Percentiles rank a stretch among this genome's conserved stretches.
phyloP scores from a whole-genome alignment of 2,888 invertebrate genomes.

The Lycocerus yunnanus region DNA sequence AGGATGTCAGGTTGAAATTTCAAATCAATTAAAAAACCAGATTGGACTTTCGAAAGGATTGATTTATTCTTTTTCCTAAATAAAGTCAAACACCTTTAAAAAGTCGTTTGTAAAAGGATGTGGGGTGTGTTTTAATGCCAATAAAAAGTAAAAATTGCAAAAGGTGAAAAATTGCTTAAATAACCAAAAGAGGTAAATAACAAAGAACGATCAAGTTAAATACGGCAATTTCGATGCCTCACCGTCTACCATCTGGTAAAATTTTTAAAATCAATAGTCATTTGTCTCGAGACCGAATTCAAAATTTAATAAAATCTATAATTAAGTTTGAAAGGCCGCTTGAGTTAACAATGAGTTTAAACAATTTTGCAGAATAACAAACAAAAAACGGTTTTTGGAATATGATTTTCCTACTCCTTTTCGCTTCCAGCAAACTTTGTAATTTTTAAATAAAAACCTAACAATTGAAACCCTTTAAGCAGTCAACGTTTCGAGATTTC shows the following conservation, averaged over 20 bases:
- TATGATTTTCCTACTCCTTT: neutral
- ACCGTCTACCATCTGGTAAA: neutral
- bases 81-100: neutral
- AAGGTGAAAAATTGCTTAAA: neutral
- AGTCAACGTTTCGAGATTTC: neutral
- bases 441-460: neutral
- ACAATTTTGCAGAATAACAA: neutral
- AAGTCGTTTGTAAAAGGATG: neutral
- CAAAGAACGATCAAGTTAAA: neutral
- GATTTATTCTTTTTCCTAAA: neutral
- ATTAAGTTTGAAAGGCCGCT: neutral
- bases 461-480: neutral
- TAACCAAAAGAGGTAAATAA: neutral
- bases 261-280: neutral
- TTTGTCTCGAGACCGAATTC: neutral
- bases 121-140: neutral
- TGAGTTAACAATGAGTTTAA: neutral
- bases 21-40: neutral
- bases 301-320: neutral
- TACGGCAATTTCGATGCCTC: neutral
- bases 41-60: neutral
- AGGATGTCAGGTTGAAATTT: neutral
- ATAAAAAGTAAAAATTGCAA: neutral
- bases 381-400: neutral
- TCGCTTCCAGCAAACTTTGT: neutral